Evolutionary conservation across 2,888 invertebrate species (phyloP), one percentile per base, ranked within the genome.

Genomic region (Proisotoma minuta): DNA sequence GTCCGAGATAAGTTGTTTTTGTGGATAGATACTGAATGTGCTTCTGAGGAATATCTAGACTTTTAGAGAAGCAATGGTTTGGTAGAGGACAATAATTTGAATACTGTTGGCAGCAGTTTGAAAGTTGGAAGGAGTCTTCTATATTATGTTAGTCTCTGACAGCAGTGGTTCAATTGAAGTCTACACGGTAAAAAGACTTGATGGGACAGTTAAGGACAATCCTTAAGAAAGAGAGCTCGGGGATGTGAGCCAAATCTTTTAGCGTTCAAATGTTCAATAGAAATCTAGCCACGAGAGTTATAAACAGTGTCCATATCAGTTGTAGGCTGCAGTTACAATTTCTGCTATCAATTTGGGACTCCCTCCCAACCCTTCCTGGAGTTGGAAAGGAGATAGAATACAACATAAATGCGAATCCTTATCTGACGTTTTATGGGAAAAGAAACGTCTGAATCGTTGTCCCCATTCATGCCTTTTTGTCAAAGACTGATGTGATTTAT

Each of bases 371-470:
- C 43, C 43, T 43, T 43, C 18, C 43, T 43, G 10, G 20, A 20
- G n/a, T n/a, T n/a, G n/a, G n/a, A n/a, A n/a, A 43, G 18, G 20
- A 43, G 43, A 43, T 43, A 43, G 43, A 43, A 43, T 43, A 4
- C 5, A 43, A 20, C 43, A 43, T 43, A 43, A 43, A 15, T 43
- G 20, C 18, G 43, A 39, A 34, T 56, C 56, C 66, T 71, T 71
- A 71, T 71, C 69, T 68, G 71, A 69, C 69, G 65, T 69, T 71
- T 71, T 71, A 71, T 71, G 71, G 68, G 60, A 62, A 60, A 63
- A 61, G 59, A 60, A 65, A 62, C 56, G 60, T 60, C 60, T 60
- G 60, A 64, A 64, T 68, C 62, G 62, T 65, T 68, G 62, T 67
- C 66, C 59, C 43, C 66, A 62, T 65, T 61, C 65, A 66, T 71